Evolutionary conservation across 2,113 vertebrate species (phyloP).

Genomic region (Bostrychus sinensis): DNA sequence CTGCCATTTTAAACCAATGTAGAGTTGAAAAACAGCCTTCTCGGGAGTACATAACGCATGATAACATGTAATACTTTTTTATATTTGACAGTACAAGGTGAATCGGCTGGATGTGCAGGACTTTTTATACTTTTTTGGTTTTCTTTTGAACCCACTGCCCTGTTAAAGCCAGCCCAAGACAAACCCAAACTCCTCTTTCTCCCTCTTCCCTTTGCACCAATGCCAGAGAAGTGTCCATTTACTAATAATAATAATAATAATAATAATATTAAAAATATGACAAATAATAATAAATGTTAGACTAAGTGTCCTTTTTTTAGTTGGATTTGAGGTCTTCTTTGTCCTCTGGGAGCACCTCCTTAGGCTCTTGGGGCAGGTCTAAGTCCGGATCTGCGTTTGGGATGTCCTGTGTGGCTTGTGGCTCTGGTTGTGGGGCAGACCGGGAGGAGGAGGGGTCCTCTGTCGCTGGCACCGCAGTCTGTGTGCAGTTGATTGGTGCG

Average conservation of each 20-base stretch:
- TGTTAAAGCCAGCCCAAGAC: constrained; percentile 17
- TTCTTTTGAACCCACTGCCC: neutral
- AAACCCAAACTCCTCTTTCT: neutral
- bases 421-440: constrained; percentile 23
- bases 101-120: neutral
- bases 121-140: neutral
- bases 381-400: neutral
- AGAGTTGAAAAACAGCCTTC: neutral
- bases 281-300: constrained; percentile 25
- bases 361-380: neutral
- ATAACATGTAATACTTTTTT: neutral
- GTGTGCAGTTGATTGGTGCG: constrained; percentile 79
- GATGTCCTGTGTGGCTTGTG: neutral
- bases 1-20: neutral
- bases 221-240: constrained; percentile 42
- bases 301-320: constrained; percentile 57
- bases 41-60: neutral
- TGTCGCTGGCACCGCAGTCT: constrained; percentile 51
- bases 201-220: constrained; percentile 39
- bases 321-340: constrained; percentile 62
- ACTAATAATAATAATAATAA: constrained; percentile 40
- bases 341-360: constrained; percentile 44
- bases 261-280: no score
- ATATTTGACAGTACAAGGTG: neutral
- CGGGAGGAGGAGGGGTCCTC: constrained; percentile 32